These are phyloP conservation scores for Neotragus moschatus DNA, from an alignment of 2,113 vertebrate species.

Conservation along the genomic window DNA sequence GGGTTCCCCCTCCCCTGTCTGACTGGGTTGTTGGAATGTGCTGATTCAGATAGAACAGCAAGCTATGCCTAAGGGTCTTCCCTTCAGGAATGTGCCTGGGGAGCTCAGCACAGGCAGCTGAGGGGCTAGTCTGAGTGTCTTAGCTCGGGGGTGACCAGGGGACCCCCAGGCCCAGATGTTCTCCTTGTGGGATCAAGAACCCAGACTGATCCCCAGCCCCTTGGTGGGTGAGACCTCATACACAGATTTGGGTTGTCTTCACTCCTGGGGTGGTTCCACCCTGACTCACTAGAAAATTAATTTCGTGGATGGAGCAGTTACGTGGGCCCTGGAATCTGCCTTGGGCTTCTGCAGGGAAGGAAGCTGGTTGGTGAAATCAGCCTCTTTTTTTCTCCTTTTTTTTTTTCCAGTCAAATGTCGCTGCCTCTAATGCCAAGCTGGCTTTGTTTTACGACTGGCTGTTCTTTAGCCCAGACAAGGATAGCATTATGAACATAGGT, in stretches of 20 bases:
- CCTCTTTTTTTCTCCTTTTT: background rate
- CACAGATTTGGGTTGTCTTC: background rate
- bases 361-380: background rate
- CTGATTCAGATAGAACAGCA: background rate
- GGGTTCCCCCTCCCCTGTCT: background rate
- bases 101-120: background rate
- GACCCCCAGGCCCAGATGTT: background rate
- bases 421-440: slow-evolving; percentile 97
- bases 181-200: background rate
- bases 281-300: background rate
- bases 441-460: slow-evolving; percentile 99
- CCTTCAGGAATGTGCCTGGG: background rate
- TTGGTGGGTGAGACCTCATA: background rate
- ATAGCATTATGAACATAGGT: slow-evolving; percentile 99
- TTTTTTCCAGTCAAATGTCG: slow-evolving; percentile 91
- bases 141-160: background rate
- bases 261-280: background rate
- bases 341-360: background rate
- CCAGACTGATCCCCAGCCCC: too few relatives aligned
- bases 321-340: background rate
- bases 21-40: slow-evolving; percentile 17
- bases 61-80: background rate
- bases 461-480: slow-evolving; percentile 98
- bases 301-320: background rate
- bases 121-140: background rate